These are phyloP conservation scores for Fissipunctia ypsillon DNA, from an alignment of 2,888 invertebrate species.

Conservation along the genomic window DNA sequence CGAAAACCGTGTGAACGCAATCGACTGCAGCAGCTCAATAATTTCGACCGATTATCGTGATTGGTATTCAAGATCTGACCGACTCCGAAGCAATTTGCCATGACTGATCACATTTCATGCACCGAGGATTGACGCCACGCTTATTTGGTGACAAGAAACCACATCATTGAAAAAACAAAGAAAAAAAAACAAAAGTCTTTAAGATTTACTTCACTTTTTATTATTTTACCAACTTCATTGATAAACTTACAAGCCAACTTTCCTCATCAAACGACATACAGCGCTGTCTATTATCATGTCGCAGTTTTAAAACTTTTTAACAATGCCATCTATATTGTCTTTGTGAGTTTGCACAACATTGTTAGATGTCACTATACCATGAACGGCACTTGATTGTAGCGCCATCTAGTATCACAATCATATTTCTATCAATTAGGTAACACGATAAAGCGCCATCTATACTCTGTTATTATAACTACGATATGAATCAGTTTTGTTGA, in stretches of 20 bases:
- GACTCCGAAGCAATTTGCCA: slow-evolving; percentile 69
- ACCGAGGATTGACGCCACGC: slow-evolving; percentile 65
- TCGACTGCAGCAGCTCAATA: slow-evolving; percentile 54
- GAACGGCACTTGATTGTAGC: rapidly evolving
- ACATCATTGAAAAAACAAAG: slow-evolving; percentile 29
- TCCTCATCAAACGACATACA: slow-evolving; percentile 4
- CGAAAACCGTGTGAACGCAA: slow-evolving; percentile 62
- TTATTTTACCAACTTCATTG: background rate
- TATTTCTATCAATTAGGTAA: rapidly evolving
- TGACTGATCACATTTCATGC: slow-evolving; percentile 73
- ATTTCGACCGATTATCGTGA: slow-evolving; percentile 67
- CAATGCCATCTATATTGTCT: slow-evolving; percentile 21
- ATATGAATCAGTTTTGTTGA: rapidly evolving
- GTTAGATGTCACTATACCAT: background rate
- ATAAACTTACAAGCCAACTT: background rate
- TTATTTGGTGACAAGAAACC: slow-evolving; percentile 62
- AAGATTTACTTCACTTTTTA: background rate
- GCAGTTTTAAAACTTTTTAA: rapidly evolving
- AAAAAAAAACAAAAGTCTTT: background rate
- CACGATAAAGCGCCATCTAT: slow-evolving; percentile 24
- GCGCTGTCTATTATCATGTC: slow-evolving; percentile 44
- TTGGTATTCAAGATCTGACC: slow-evolving; percentile 67
- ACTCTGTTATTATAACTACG: rapidly evolving
- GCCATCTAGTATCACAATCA: slow-evolving; percentile 15
- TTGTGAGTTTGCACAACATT: rapidly evolving